phyloP scores from a whole-genome alignment of 2,113 vertebrate genomes.

The Nyctereutes procyonoides region DNA sequence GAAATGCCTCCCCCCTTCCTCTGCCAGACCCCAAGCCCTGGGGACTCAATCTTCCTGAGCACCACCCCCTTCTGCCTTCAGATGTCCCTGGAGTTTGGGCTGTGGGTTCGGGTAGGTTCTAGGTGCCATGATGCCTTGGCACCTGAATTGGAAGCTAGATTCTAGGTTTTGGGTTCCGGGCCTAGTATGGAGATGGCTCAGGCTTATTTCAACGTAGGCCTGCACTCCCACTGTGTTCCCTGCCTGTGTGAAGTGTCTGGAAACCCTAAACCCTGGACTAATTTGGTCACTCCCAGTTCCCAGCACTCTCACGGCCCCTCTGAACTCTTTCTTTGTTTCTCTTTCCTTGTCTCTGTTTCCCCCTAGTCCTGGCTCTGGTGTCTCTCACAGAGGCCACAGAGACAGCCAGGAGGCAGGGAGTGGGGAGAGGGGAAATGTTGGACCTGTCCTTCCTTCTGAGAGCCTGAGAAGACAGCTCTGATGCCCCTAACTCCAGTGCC shows the following conservation, averaged over 20 bases:
- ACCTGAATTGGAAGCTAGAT: background rate
- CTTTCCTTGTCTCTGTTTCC: background rate
- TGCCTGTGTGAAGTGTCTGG: constrained; percentile 24
- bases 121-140: background rate
- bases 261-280: constrained; percentile 67
- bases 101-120: background rate
- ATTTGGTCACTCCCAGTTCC: constrained; percentile 63
- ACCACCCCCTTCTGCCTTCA: background rate
- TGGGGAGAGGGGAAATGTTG: background rate
- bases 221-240: background rate
- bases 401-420: background rate
- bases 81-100: background rate
- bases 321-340: constrained; percentile 45
- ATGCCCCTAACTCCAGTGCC: background rate
- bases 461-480: background rate
- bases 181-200: background rate
- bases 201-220: background rate
- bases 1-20: background rate
- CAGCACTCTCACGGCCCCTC: background rate
- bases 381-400: background rate
- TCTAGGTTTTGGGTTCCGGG: background rate
- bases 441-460: background rate
- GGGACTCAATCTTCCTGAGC: background rate
- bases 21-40: background rate
- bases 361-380: background rate